These are phyloP conservation scores for Spheniscus mendiculus DNA, from an alignment of 2,113 vertebrate genomes.

Conservation along the genomic window DNA sequence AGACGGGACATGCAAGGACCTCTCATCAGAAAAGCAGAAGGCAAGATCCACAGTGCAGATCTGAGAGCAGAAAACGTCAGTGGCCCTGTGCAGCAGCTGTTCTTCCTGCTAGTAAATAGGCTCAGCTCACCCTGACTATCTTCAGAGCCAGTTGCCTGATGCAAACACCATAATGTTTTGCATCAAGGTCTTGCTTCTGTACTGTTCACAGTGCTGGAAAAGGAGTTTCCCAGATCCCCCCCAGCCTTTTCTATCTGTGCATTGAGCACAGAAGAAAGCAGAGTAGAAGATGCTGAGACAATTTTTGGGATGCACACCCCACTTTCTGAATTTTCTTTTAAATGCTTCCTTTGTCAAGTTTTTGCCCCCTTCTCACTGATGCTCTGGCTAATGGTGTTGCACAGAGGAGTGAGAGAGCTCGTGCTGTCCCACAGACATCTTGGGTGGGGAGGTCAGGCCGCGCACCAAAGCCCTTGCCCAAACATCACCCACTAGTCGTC, in stretches of 20 bases:
- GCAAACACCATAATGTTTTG: constrained; percentile 56
- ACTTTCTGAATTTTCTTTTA: background rate
- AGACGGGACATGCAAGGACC: background rate
- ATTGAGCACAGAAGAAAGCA: background rate
- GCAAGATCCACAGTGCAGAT: constrained; percentile 37
- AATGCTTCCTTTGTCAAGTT: background rate
- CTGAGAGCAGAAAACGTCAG: background rate
- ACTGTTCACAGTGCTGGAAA: constrained; percentile 36
- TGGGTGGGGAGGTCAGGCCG: background rate
- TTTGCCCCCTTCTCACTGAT: background rate
- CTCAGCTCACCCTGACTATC: constrained; percentile 66
- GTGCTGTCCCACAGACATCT: background rate
- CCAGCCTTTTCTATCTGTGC: background rate
- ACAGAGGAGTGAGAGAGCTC: background rate
- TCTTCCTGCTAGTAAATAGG: constrained; percentile 10
- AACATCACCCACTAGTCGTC: background rate
- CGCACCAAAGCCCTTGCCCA: background rate
- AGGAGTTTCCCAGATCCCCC: background rate
- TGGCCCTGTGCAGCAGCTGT: background rate
- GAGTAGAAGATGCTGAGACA: background rate
- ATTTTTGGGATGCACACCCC: background rate
- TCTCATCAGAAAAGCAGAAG: constrained; percentile 33
- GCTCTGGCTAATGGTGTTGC: background rate
- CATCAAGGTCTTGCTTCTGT: constrained; percentile 37
- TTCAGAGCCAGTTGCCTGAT: constrained; percentile 53